Base-by-base conservation (phyloP, 2,797 vertebrate species). In the Aratinga solstitialis region DNA sequence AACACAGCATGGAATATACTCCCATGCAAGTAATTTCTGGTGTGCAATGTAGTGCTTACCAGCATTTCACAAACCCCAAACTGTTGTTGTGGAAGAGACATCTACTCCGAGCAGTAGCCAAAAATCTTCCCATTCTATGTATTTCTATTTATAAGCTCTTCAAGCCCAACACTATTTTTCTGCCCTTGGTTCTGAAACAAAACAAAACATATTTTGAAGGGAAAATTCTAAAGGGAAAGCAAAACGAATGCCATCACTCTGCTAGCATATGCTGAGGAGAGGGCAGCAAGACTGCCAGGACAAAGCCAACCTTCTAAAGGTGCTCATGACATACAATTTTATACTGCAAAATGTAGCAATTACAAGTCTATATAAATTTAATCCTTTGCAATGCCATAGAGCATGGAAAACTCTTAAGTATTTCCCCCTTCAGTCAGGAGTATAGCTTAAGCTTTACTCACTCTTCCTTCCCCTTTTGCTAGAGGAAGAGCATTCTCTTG, bases 21-120 rank as follows among this genome's bases (percentile, higher is more conserved):
- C 15, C 58, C 24, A n/a, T 8, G 29, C 20, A 9, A 50, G 51
- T 42, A 22, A 12, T 18, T 68, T 7, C 47, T 27, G 53, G 43
- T 59, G 15, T n/a, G 7, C 4, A 2, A 6, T 1, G 2, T 2
- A 32, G 59, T 1, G 7, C 27, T 88, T 19, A 40, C 32, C n/a
- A 59, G n/a, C 24, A 22, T 15, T 34, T 26, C 5, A 8, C 40
- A 72, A 29, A 22, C 38, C 34, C 63, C 13, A 3, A 80, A 12
- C 68, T 50, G 38, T 3, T 43, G 10, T 2, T 7, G 15, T 1
- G 3, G 36, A 16, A 20, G 13, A 62, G 59, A n/a, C 1, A 1
- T 59, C 50, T n/a, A 11, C 17, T 17, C 45, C 5, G 7, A 75
- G 11, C n/a, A 36, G 10, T 2, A 73, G 22, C 4, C 66, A 86